Percentiles rank a stretch among this genome's conserved stretches.
Conservation (phyloP, 2,113 vertebrate species). For the Miniopterus natalensis region DNA sequence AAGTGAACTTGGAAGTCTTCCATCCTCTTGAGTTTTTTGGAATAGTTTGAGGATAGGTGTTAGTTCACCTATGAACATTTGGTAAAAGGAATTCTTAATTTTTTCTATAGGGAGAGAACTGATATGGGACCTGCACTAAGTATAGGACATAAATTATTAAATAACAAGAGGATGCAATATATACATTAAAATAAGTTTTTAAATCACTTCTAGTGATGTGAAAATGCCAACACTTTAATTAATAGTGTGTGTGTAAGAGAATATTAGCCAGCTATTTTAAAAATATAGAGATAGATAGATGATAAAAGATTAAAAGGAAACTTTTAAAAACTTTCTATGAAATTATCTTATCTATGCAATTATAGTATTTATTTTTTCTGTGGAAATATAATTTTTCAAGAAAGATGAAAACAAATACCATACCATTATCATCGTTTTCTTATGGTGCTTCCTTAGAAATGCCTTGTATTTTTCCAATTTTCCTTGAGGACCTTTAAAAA, state of each 20-base stretch:
- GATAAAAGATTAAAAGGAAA: not conserved
- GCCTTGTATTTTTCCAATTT: slow-evolving; percentile 32
- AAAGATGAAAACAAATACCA: slow-evolving; percentile 42
- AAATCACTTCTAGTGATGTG: slow-evolving; percentile 31
- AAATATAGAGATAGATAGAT: not conserved
- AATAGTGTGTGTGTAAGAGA: not conserved
- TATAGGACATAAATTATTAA: slow-evolving; percentile 41
- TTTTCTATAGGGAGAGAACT: not conserved
- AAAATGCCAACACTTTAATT: not conserved
- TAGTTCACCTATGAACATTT: not conserved
- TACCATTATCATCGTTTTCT: slow-evolving; percentile 66
- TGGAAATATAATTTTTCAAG: slow-evolving; percentile 62
- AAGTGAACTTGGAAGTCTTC: not conserved
- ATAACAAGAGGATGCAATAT: not conserved
- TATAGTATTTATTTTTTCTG: slow-evolving; percentile 13
- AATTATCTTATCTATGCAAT: not conserved
- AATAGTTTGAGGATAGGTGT: not conserved
- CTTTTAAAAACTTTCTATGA: slow-evolving; percentile 14
- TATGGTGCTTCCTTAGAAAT: slow-evolving; percentile 25
- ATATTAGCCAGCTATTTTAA: not conserved
- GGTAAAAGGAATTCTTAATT: not conserved
- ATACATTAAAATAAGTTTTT: slow-evolving; percentile 27
- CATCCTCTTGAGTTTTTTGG: not conserved
- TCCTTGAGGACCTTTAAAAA: slow-evolving; percentile 65
- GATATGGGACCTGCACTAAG: not conserved